Base-by-base conservation (phyloP, 2,113 vertebrate species). In the Oryzias celebensis region DNA sequence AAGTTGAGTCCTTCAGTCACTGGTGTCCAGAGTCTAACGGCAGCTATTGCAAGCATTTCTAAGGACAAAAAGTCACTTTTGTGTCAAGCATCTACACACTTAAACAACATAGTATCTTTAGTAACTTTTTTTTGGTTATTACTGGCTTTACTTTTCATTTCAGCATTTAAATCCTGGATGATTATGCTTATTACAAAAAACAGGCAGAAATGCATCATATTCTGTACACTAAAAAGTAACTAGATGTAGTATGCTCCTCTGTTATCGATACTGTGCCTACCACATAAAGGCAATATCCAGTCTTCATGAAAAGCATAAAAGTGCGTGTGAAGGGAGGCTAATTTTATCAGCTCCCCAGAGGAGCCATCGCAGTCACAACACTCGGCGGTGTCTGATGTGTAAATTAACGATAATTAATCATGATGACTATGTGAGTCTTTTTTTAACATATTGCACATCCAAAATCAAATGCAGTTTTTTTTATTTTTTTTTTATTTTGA, bases 361-460 rank as follows among this genome's bases (percentile, higher is more conserved):
- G 46, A 55, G 18, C 18, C 13, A 10, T 69, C 42, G 47, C 44
- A 73, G 17, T 63, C 42, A 64, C 53, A 74, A 68, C 14, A 64
- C 44, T 47, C 43, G 51, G 8, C 17, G 56, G 44, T 58, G 53
- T 52, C 22, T 45, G 44, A 50, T 10, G 4, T 68, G 46, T 23
- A 82, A 88, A 91, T 85, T 85, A 89, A 88, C 46, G 28, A 28
- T 58, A 80, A 68, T 68, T 60, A 42, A 50, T 48, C 68, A 18
- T 62, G 42, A 65, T 71, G 47, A 68, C 16, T 56, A 62, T 63
- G 54, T 15, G 26, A 55, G 28, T 52, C 43, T 15, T 56, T 57
- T 54, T 43, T 48, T 86, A 91, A 36, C 44, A 18, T 17, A 31
- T 22, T 5, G 84, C 81, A 88, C 73, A 68, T 77, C 83, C 52